Evolutionary conservation across 2,113 vertebrate species (phyloP).

Genomic region (Vulpes vulpes): DNA sequence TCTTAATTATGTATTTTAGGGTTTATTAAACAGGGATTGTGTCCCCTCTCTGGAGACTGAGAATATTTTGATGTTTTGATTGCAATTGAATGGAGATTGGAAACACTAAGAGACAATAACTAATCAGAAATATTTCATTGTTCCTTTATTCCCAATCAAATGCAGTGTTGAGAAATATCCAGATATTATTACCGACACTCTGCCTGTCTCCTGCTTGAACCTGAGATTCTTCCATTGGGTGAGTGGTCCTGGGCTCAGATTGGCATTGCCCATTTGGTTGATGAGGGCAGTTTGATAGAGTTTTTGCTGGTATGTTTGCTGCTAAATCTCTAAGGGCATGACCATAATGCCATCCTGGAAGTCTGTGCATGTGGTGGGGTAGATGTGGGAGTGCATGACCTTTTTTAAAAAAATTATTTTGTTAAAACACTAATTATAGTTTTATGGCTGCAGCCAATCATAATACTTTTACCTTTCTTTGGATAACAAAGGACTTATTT

Average conservation of each 20-base stretch:
- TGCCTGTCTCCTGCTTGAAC: not conserved
- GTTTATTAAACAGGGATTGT: not conserved
- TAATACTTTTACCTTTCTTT: slow-evolving; percentile 2
- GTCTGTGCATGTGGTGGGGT: not conserved
- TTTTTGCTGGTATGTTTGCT: not conserved
- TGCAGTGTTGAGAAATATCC: not conserved
- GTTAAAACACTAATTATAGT: not conserved
- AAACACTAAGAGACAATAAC: not conserved
- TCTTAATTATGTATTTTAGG: slow-evolving; percentile 41
- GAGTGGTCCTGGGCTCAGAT: not conserved
- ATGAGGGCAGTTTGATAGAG: not conserved
- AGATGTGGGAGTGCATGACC: not conserved
- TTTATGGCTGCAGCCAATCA: not conserved
- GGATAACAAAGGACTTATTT: not conserved
- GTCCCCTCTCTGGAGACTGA: not conserved
- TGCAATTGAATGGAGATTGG: not conserved
- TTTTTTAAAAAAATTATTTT: not conserved
- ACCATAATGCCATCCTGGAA: not conserved
- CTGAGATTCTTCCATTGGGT: not conserved
- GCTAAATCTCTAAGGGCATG: not conserved
- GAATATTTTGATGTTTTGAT: slow-evolving; percentile 41
- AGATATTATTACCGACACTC: not conserved
- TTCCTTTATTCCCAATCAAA: slow-evolving; percentile 23
- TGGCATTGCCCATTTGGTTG: not conserved
- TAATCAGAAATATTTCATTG: not conserved